Conservation (phyloP, 2,113 vertebrate genomes). For the Cyanoramphus novaezelandiae region DNA sequence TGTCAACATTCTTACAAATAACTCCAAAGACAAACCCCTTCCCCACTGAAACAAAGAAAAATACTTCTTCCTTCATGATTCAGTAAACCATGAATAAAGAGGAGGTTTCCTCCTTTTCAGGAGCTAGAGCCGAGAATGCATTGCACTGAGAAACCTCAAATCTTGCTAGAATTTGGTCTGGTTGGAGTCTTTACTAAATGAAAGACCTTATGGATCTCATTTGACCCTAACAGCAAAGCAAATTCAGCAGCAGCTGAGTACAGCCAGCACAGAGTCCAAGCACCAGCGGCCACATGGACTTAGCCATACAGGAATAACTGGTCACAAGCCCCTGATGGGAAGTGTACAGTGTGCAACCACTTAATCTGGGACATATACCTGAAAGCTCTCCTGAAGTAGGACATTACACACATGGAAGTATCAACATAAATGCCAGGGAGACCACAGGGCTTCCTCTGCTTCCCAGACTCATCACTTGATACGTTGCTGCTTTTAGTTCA, state of each 20-base stretch:
- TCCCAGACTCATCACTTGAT: accelerated
- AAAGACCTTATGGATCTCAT: background rate
- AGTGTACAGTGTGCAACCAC: accelerated
- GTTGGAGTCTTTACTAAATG: background rate
- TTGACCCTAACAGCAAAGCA: background rate
- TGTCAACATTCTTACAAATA: background rate
- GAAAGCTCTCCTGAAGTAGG: background rate
- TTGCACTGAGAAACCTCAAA: background rate
- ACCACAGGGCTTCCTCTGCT: background rate
- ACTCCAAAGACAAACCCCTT: background rate
- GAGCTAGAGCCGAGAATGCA: background rate
- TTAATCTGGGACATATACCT: no score
- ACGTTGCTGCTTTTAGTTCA: accelerated
- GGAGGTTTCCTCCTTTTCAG: background rate
- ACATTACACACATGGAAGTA: background rate
- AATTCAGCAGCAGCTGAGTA: background rate
- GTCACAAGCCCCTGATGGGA: background rate
- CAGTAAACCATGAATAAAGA: background rate
- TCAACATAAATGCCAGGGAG: background rate
- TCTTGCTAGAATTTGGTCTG: background rate
- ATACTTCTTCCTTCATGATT: background rate
- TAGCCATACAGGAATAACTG: background rate
- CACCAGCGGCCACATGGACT: background rate
- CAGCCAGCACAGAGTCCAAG: background rate
- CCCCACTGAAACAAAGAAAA: background rate